Percentiles rank a stretch among this genome's conserved stretches.
These are phyloP conservation scores for Rosalia funebris DNA, from an alignment of 2,888 invertebrate genomes.

Conservation along the genomic window DNA sequence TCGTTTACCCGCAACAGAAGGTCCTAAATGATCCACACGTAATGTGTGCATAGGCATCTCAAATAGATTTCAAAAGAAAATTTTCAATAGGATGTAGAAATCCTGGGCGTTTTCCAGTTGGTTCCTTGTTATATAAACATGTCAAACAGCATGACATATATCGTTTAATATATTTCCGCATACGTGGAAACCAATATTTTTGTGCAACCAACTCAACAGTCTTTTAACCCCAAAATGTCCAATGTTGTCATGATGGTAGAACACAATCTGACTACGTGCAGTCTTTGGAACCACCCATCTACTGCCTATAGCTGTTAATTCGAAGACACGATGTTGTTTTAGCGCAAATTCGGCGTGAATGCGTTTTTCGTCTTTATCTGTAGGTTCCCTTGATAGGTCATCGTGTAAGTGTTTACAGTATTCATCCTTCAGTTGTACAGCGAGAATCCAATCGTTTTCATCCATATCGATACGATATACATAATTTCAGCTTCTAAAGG, in stretches of 20 bases:
- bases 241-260: background rate
- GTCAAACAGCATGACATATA: background rate
- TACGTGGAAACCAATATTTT: conserved; percentile 13
- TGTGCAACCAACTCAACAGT: background rate
- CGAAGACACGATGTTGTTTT: conserved; percentile 7
- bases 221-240: background rate
- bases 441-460: conserved; percentile 3
- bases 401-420: conserved; percentile 10
- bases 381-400: background rate
- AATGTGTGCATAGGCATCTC: conserved; percentile 15
- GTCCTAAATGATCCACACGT: conserved; percentile 7
- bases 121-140: conserved; percentile 2
- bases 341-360: conserved; percentile 14
- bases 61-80: no score
- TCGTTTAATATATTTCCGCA: background rate
- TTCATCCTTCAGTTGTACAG: conserved; percentile 10
- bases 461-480: background rate
- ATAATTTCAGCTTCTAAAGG: background rate
- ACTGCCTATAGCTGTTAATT: background rate
- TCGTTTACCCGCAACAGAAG: background rate
- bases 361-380: conserved; percentile 1
- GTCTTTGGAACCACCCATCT: conserved; percentile 16
- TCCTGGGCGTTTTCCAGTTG: background rate
- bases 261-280: background rate
- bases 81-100: conserved; percentile 11